Evolutionary conservation across 1,140 invertebrate genomes (phyloP).

Genomic region (Cepaea nemoralis): DNA sequence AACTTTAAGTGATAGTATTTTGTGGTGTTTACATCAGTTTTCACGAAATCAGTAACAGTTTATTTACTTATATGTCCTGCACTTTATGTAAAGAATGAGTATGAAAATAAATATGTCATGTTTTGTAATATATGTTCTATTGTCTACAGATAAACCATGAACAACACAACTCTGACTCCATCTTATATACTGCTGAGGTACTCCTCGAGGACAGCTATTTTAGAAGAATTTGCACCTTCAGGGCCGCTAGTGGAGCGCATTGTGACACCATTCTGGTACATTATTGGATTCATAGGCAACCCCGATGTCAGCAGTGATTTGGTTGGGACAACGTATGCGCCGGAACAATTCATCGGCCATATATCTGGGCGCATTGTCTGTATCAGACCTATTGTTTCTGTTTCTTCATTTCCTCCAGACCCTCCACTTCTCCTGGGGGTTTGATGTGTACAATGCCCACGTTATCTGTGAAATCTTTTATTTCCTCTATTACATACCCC

Average conservation of each 20-base stretch:
- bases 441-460: conserved; percentile 53
- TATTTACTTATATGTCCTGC: no score
- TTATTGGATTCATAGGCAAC: conserved; percentile 66
- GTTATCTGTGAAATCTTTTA: conserved; percentile 64
- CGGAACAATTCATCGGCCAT: conserved; percentile 64
- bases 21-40: no score
- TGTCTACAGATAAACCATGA: not conserved
- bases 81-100: no score
- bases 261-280: conserved; percentile 65
- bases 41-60: no score
- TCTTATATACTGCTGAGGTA: conserved; percentile 38
- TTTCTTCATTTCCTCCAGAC: conserved; percentile 62
- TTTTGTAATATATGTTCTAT: not conserved
- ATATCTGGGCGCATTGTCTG: conserved; percentile 63
- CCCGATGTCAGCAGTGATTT: conserved; percentile 59
- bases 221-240: conserved; percentile 55
- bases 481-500: conserved; percentile 61
- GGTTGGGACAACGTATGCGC: conserved; percentile 59
- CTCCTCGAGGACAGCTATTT: conserved; percentile 22
- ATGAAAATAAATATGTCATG: no score
- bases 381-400: conserved; percentile 62
- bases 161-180: conserved; percentile 21
- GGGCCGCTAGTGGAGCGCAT: conserved; percentile 54
- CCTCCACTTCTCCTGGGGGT: conserved; percentile 59
- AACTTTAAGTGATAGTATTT: no score